Evolutionary conservation across 2,888 invertebrate species (phyloP), one percentile per base, ranked within the genome.

Genomic region (Pherbina coryleti): DNA sequence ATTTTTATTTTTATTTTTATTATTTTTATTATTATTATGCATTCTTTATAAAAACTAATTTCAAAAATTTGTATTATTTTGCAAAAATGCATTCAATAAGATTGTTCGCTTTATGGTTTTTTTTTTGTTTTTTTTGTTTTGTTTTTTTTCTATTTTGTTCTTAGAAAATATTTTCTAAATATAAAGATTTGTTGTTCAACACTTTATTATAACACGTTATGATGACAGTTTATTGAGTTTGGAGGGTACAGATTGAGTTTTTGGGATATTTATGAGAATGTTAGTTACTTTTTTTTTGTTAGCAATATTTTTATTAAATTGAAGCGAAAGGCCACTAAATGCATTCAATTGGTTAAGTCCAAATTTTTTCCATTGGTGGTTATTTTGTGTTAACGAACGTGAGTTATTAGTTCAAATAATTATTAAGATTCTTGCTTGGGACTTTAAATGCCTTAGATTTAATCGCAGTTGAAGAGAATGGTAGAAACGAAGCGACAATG

Each of bases 111-210:
- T 71, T 37, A 19, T 34, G 66, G 14, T 34, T 34, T n/a, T 28
- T 22, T 31, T 64, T 67, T 55, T 57, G n/a, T n/a, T n/a, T n/a
- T n/a, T n/a, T n/a, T n/a, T n/a, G n/a, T n/a, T n/a, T n/a, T n/a
- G n/a, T n/a, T n/a, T n/a, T n/a, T n/a, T n/a, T 37, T 11, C 34
- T 67, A 22, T 11, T 14, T 72, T 77, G 78, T 76, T 44, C 75
- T 74, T 77, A 80, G 57, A 77, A 75, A 8, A 75, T 72, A 1
- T 76, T 76, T 17, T 77, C 51, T 73, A 51, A 25, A 22, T 60
- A 60, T 60, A 28, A 28, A 60, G 22, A 25, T 22, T 60, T 60
- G 57, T 60, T 60, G 1, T 62, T 53, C 62, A 31, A 62, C 62
- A n/a, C 14, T 67, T 14, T 14, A 66, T 44, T 64, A 62, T 44